These are phyloP conservation scores for Stegophylla sp. DNA, from an alignment of 2,888 invertebrate species.

Conservation along the genomic window DNA sequence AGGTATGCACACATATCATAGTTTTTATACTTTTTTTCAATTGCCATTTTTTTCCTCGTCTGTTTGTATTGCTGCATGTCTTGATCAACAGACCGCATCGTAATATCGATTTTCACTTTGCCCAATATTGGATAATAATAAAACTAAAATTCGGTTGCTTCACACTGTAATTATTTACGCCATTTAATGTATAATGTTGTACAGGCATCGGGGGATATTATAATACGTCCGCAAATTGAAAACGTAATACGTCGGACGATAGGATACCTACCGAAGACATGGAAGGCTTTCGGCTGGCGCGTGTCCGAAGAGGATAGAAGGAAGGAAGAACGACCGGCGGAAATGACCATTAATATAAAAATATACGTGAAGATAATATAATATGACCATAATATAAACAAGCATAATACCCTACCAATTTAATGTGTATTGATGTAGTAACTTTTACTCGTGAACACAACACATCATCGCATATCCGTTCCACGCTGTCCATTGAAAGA, in stretches of 20 bases:
- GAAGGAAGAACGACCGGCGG: conserved; percentile 15
- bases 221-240: not conserved
- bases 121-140: conserved; percentile 46
- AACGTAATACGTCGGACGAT: not conserved
- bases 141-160: conserved; percentile 28
- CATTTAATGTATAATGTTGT: conserved; percentile 20
- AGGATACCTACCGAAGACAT: not conserved
- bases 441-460: not conserved
- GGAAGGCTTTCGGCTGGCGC: not conserved
- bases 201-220: not conserved
- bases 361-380: not conserved
- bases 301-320: not conserved
- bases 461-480: not conserved
- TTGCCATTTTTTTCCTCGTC: not conserved
- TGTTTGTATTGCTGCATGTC: conserved; percentile 21
- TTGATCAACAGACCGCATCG: conserved; percentile 47
- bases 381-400: not conserved
- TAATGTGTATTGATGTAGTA: not conserved
- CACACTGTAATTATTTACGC: conserved; percentile 51
- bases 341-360: not conserved
- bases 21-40: not conserved
- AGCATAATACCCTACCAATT: not conserved
- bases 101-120: conserved; percentile 56
- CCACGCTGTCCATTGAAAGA: not conserved
- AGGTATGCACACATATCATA: not conserved